phyloP scores from a whole-genome alignment of 2,888 invertebrate species.

The Heliconius erato region DNA sequence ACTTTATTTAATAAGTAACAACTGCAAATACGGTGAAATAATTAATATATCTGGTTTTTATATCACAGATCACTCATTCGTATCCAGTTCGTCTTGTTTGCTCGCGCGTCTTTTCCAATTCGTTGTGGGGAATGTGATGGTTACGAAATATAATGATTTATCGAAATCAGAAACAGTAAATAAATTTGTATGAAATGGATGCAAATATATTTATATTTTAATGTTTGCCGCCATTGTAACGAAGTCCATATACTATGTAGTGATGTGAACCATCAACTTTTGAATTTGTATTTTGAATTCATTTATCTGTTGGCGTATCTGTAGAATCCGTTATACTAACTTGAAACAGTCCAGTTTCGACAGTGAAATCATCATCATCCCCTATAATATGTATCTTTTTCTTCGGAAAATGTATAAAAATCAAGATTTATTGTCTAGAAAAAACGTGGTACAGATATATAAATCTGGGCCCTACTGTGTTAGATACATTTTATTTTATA shows the following conservation, averaged over 20 bases:
- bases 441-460: no score
- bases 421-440: no score
- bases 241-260: neutral
- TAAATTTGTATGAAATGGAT: neutral
- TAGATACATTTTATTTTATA: neutral
- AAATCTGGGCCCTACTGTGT: no score
- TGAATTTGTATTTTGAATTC: neutral
- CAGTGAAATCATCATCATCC: no score
- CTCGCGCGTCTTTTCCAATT: conserved; percentile 25
- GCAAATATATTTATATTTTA: neutral
- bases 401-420: no score
- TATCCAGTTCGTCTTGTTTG: conserved; percentile 18
- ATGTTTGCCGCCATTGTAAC: neutral
- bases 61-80: conserved; percentile 15
- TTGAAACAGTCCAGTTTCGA: no score
- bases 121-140: neutral
- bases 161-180: neutral
- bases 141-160: neutral
- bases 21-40: neutral
- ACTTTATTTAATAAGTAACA: neutral
- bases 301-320: no score
- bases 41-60: conserved; percentile 10
- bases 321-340: no score
- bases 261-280: neutral
- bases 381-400: no score